A percentile compares a stretch with the other conserved stretches of the same genome.
These are phyloP conservation scores for Petrocephalus schoutedeni DNA, from an alignment of 2,797 vertebrate genomes.

Conservation along the genomic window DNA sequence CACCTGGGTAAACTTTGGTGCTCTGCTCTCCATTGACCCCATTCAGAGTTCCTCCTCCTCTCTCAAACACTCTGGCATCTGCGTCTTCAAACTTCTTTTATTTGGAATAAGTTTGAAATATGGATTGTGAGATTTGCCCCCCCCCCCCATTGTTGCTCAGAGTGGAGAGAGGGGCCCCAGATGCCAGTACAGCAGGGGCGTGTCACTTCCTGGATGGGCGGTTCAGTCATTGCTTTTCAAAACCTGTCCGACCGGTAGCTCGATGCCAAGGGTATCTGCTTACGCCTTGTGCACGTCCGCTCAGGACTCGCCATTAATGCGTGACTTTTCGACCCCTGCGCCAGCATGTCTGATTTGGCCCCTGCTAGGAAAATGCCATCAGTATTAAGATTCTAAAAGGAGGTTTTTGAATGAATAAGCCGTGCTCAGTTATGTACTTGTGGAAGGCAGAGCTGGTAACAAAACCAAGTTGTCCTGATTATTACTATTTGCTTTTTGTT, in stretches of 20 bases:
- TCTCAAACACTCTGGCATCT: neutral
- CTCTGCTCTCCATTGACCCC: conserved; percentile 42
- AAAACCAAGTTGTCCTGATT: neutral
- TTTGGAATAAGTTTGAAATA: neutral
- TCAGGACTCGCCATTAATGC: neutral
- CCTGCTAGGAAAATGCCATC: neutral
- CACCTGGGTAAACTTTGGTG: conserved; percentile 49
- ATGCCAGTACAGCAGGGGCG: neutral
- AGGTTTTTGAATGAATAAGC: neutral
- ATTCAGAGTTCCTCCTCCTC: conserved; percentile 11
- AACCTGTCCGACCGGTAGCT: conserved; percentile 55
- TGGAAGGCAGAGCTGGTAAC: neutral
- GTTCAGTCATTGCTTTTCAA: neutral
- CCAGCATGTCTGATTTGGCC: neutral
- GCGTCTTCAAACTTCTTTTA: neutral
- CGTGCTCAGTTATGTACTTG: neutral
- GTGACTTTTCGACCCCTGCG: neutral
- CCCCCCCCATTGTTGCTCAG: neutral
- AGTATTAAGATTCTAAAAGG: neutral
- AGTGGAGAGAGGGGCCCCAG: neutral
- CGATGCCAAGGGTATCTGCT: neutral
- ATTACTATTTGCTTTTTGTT: neutral
- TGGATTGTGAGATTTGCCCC: neutral
- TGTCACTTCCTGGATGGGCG: neutral
- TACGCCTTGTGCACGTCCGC: neutral